phyloP scores from a whole-genome alignment of 2,888 invertebrate genomes.

The Parascotia fuliginaria region DNA sequence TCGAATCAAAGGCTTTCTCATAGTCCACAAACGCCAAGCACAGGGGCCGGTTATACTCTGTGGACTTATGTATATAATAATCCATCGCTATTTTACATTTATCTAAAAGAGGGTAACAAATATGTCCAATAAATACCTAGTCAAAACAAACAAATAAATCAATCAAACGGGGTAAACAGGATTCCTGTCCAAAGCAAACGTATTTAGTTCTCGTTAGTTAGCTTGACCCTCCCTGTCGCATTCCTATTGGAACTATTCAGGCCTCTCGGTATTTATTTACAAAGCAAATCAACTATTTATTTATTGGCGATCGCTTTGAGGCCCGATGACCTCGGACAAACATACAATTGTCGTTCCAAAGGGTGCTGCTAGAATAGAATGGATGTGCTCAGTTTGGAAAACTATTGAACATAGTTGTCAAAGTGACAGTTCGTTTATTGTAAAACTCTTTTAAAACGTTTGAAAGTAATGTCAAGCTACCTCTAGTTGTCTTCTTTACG shows the following conservation, averaged over 20 bases:
- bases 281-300: slow-evolving; percentile 83
- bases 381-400: slow-evolving; percentile 39
- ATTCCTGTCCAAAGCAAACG: slow-evolving; percentile 63
- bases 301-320: slow-evolving; percentile 82
- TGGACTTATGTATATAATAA: too few relatives aligned
- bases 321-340: slow-evolving; percentile 71
- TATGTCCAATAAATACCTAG: slow-evolving; percentile 24
- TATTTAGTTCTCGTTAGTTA: slow-evolving; percentile 74
- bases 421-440: too few relatives aligned
- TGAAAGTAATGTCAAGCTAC: too few relatives aligned
- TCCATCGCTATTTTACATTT: slow-evolving; percentile 24
- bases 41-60: too few relatives aligned
- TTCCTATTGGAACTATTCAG: slow-evolving; percentile 72
- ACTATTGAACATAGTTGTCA: too few relatives aligned
- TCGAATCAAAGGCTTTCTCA: too few relatives aligned
- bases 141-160: slow-evolving; percentile 45
- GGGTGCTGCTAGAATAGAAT: slow-evolving; percentile 51
- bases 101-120: slow-evolving; percentile 4
- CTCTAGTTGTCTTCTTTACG: too few relatives aligned
- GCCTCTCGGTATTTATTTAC: slow-evolving; percentile 76
- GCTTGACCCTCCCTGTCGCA: slow-evolving; percentile 58
- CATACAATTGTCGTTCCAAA: slow-evolving; percentile 70
- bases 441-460: too few relatives aligned
- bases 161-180: slow-evolving; percentile 49
- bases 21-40: too few relatives aligned